Evolutionary conservation across 2,797 vertebrate genomes (phyloP).

Genomic region (Eleutherodactylus coqui): DNA sequence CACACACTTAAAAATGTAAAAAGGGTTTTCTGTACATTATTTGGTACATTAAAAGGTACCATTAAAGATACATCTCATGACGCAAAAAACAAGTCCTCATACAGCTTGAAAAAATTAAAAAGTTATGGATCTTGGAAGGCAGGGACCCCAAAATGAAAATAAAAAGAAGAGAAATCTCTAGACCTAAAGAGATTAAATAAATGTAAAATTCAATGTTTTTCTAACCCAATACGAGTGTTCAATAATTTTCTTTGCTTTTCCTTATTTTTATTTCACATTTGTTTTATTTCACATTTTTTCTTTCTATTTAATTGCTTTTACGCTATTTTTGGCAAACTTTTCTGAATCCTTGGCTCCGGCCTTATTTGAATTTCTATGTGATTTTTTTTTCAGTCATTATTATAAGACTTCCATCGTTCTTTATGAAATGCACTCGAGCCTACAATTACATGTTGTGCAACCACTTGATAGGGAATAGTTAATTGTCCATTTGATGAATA

Average conservation of each 20-base stretch:
- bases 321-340: not conserved
- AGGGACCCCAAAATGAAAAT: too few species aligned
- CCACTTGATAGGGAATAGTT: conserved; percentile 36
- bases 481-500: conserved; percentile 42
- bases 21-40: too few species aligned
- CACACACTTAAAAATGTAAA: too few species aligned
- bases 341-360: not conserved
- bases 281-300: not conserved
- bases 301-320: not conserved
- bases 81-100: too few species aligned
- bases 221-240: not conserved
- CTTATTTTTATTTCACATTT: not conserved
- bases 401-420: not conserved
- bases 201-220: not conserved
- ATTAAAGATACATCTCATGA: too few species aligned
- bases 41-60: too few species aligned
- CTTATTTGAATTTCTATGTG: not conserved
- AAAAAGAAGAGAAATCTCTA: too few species aligned
- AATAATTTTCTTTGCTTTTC: not conserved
- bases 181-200: too few species aligned
- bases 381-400: not conserved
- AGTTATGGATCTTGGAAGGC: too few species aligned
- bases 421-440: not conserved
- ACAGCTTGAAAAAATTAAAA: too few species aligned
- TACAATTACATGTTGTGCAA: not conserved